A percentile compares a stretch with the other conserved stretches of the same genome.
Evolutionary conservation across 2,888 invertebrate genomes (phyloP).

Genomic region (Tachystola acroxantha): DNA sequence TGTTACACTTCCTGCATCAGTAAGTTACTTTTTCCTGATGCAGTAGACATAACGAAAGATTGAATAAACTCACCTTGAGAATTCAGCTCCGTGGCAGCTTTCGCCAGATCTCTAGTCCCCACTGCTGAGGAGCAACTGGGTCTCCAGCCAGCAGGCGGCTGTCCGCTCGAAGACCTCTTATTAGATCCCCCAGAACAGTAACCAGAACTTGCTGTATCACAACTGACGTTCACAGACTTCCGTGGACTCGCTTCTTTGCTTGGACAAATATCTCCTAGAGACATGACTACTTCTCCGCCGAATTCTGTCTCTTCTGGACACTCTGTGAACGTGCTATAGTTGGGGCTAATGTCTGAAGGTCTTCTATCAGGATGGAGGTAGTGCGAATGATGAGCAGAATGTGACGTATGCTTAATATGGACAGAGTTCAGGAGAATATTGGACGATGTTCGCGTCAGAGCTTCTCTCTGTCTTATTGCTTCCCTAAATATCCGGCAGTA

Average conservation of each 20-base stretch:
- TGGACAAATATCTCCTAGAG: constrained; percentile 62
- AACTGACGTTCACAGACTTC: constrained; percentile 69
- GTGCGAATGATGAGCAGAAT: constrained; percentile 81
- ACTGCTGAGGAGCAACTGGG: constrained; percentile 80
- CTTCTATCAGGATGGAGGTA: constrained; percentile 67
- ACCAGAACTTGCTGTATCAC: constrained; percentile 71
- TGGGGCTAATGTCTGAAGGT: constrained; percentile 68
- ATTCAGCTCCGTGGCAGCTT: constrained; percentile 83
- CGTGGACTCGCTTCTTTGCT: constrained; percentile 72
- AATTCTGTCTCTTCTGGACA: constrained; percentile 68
- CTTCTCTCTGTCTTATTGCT: constrained; percentile 89
- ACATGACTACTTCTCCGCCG: constrained; percentile 60
- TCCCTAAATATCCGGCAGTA: constrained; percentile 91
- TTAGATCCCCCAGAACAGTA: constrained; percentile 72
- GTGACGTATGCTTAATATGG: constrained; percentile 88
- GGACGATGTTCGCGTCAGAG: constrained; percentile 89
- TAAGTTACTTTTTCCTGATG: too few relatives aligned
- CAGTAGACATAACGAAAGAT: too few relatives aligned
- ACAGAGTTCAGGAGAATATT: constrained; percentile 91
- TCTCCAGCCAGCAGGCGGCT: constrained; percentile 76
- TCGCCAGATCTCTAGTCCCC: constrained; percentile 76
- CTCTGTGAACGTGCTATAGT: constrained; percentile 72
- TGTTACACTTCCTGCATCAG: too few relatives aligned
- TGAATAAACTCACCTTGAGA: constrained; percentile 81
- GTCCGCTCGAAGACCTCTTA: constrained; percentile 65